Evolutionary conservation across 2,113 vertebrate genomes (phyloP).

Genomic region (Apeltes quadracus): DNA sequence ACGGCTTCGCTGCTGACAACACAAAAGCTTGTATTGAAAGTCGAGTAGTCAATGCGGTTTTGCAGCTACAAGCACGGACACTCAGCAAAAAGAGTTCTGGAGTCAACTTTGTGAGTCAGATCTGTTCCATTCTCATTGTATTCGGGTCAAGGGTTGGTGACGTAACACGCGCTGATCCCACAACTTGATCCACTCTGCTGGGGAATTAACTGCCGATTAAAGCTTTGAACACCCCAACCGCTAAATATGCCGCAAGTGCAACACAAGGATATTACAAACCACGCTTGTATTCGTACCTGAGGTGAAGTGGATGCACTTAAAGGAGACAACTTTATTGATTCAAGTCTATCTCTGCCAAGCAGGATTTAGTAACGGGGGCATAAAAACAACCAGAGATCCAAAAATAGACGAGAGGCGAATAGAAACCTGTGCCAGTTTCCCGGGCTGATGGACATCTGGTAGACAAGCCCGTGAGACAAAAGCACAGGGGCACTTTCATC

Average conservation of each 20-base stretch:
- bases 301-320: conserved; percentile 28
- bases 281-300: conserved; percentile 14
- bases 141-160: neutral
- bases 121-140: neutral
- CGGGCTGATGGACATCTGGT: conserved; percentile 17
- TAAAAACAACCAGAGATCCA: conserved; percentile 19
- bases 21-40: conserved; percentile 42
- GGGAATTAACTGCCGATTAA: conserved; percentile 3
- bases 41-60: conserved; percentile 27
- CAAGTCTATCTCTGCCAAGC: conserved; percentile 32
- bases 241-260: conserved; percentile 7
- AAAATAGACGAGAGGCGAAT: conserved; percentile 28
- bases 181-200: conserved; percentile 16
- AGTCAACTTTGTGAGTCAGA: conserved; percentile 8
- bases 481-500: conserved; percentile 20
- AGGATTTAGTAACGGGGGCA: conserved; percentile 38
- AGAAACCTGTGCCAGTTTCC: conserved; percentile 34
- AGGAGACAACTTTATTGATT: conserved; percentile 53
- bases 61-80: conserved; percentile 11
- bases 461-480: conserved; percentile 31
- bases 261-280: conserved; percentile 7
- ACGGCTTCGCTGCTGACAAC: conserved; percentile 17
- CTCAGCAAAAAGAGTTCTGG: conserved; percentile 1
- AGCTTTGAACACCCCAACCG: neutral
- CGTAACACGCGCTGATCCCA: conserved; percentile 1